Evolutionary conservation across 2,888 invertebrate species (phyloP).

Genomic region (Pachliopta kotzebuea): DNA sequence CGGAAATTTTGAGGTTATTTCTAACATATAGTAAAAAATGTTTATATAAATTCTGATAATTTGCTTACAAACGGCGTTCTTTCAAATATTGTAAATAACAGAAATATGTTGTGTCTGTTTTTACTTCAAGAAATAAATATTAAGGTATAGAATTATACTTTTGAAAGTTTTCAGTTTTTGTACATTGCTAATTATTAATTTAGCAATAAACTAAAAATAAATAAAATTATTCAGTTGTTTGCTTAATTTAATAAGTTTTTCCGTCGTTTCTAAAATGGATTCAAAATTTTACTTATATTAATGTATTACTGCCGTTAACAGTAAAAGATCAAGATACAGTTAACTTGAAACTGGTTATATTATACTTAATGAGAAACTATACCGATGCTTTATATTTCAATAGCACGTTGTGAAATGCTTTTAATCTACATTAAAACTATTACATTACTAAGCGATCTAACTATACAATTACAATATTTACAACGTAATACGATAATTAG

Average conservation of each 20-base stretch:
- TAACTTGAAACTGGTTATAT: slow-evolving; percentile 50
- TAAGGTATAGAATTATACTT: neutral
- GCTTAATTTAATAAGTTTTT: slow-evolving; percentile 1
- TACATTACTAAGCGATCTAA: slow-evolving; percentile 42
- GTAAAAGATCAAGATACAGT: slow-evolving; percentile 31
- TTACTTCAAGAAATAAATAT: no score
- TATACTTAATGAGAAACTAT: slow-evolving; percentile 50
- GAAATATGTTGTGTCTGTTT: no score
- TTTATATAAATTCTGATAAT: no score
- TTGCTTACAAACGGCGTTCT: no score
- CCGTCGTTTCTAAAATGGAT: neutral
- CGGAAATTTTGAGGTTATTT: no score
- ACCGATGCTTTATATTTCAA: neutral
- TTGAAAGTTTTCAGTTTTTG: neutral
- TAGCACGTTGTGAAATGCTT: slow-evolving; percentile 2
- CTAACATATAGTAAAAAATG: no score
- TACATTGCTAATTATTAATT: neutral
- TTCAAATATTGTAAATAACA: no score
- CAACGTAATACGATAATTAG: slow-evolving; percentile 39
- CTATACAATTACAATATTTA: slow-evolving; percentile 56
- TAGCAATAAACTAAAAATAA: neutral
- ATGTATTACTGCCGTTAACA: slow-evolving; percentile 17
- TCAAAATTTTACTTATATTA: slow-evolving; percentile 13
- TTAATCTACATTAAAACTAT: slow-evolving; percentile 38
- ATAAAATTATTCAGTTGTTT: neutral